Conservation (phyloP, 2,888 invertebrate genomes). For the Hydropsyche betteni region DNA sequence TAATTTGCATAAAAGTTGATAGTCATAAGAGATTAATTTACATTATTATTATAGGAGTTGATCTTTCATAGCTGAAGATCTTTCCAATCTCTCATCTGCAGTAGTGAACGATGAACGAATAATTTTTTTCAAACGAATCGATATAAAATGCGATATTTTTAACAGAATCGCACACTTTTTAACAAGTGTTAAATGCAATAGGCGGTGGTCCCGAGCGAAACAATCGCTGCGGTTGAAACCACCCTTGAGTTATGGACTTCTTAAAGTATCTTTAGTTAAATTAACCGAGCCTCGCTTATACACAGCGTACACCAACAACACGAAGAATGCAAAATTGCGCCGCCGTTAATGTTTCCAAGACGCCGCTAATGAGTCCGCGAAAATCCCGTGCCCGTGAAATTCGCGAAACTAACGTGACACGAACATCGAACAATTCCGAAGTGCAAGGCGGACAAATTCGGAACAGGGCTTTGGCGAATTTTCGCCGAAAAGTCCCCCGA, state of each 20-base stretch:
- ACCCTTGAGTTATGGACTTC: slow-evolving; percentile 22
- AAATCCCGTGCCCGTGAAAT: slow-evolving; percentile 35
- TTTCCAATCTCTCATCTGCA: too few relatives aligned
- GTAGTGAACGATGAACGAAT: too few relatives aligned
- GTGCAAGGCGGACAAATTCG: too few relatives aligned
- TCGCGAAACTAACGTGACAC: background rate
- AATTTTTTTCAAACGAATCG: too few relatives aligned
- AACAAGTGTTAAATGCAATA: background rate
- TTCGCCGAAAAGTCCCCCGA: slow-evolving; percentile 26
- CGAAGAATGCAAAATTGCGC: slow-evolving; percentile 40
- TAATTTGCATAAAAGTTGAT: too few relatives aligned
- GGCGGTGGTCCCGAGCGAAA: background rate
- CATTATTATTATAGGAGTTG: too few relatives aligned
- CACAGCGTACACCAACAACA: background rate
- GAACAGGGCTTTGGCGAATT: background rate
- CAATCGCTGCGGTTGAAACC: slow-evolving; percentile 28
- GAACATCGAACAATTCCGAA: slow-evolving; percentile 11
- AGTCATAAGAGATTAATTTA: too few relatives aligned
- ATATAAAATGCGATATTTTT: too few relatives aligned
- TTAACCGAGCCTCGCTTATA: slow-evolving; percentile 19
- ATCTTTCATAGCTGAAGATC: too few relatives aligned
- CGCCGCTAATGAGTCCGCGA: slow-evolving; percentile 49
- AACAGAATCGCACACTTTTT: too few relatives aligned
- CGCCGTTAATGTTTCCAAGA: slow-evolving; percentile 45
- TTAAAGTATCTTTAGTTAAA: slow-evolving; percentile 33